A percentile compares a stretch with the other conserved stretches of the same genome.
Conservation (phyloP, 1,140 invertebrate species). For the Hyles euphorbiae region DNA sequence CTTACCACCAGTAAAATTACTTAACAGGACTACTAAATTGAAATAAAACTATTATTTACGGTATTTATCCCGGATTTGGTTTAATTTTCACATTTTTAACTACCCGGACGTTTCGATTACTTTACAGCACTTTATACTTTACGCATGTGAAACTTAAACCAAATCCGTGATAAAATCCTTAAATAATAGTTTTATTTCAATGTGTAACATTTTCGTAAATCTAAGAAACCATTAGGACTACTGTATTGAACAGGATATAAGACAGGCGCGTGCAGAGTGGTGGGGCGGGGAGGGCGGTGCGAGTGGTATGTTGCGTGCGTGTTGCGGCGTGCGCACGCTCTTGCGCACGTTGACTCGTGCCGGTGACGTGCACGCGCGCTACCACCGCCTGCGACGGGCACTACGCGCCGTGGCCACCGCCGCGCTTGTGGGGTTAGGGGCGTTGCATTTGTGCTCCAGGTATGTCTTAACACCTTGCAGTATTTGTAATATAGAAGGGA, state of each 20-base stretch:
- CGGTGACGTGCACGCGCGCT: slow-evolving; percentile 24
- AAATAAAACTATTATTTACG: too few relatives aligned
- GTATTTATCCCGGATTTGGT: too few relatives aligned
- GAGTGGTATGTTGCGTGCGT: slow-evolving; percentile 32
- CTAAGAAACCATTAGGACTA: too few relatives aligned
- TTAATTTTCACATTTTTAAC: too few relatives aligned
- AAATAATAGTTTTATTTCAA: too few relatives aligned
- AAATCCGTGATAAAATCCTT: too few relatives aligned
- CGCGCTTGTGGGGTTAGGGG: slow-evolving; percentile 29
- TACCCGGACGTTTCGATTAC: too few relatives aligned
- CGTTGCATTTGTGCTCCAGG: slow-evolving; percentile 37
- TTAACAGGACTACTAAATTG: too few relatives aligned
- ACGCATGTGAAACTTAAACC: too few relatives aligned
- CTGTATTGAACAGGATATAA: slow-evolving; percentile 34
- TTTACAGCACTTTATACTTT: too few relatives aligned
- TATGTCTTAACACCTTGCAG: slow-evolving; percentile 14
- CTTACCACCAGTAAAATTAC: too few relatives aligned
- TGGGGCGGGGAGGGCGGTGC: slow-evolving; percentile 40
- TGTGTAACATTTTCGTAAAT: too few relatives aligned
- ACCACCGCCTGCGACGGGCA: slow-evolving; percentile 25
- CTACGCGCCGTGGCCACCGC: slow-evolving; percentile 24
- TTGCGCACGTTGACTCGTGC: slow-evolving; percentile 29
- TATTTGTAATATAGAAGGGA: background rate
- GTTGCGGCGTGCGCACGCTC: slow-evolving; percentile 39
- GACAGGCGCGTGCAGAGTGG: slow-evolving; percentile 17